Conservation (phyloP, 2,888 invertebrate genomes). For the Diarsia brunnea region DNA sequence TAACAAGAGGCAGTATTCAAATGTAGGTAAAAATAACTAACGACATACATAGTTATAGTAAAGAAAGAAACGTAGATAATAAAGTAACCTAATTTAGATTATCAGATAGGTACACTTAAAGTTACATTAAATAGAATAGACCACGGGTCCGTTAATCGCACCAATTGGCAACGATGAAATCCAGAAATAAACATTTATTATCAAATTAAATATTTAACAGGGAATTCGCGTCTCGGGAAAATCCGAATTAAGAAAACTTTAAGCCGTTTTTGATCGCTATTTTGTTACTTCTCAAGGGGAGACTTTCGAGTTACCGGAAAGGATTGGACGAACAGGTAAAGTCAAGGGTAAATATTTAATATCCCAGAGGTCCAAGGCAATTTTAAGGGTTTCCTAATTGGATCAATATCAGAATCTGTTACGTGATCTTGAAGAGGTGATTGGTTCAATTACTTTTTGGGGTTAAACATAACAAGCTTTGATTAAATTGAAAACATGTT, state of each 20-base stretch:
- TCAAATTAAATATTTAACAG: conserved; percentile 19
- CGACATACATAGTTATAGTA: background rate
- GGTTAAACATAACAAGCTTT: conserved; percentile 1
- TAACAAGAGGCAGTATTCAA: background rate
- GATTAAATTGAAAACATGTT: background rate
- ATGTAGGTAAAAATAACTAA: background rate
- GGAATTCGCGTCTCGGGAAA: background rate
- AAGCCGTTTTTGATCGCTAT: conserved; percentile 26
- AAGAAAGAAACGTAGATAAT: background rate
- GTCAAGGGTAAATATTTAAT: conserved; percentile 39
- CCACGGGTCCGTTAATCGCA: background rate
- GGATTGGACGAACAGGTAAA: conserved; percentile 29
- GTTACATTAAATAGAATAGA: conserved; percentile 10
- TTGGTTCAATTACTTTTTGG: conserved; percentile 26
- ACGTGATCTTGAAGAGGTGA: conserved; percentile 35
- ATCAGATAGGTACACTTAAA: background rate
- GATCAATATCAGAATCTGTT: conserved; percentile 45
- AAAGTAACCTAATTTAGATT: background rate
- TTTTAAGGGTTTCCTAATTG: conserved; percentile 55
- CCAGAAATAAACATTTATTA: conserved; percentile 10
- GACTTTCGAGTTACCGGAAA: conserved; percentile 9
- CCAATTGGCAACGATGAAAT: conserved; percentile 15
- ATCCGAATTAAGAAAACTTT: conserved; percentile 23
- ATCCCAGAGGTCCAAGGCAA: conserved; percentile 46
- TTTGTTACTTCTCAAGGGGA: conserved; percentile 15